phyloP scores from a whole-genome alignment of 2,113 vertebrate genomes.

The Etheostoma cragini region DNA sequence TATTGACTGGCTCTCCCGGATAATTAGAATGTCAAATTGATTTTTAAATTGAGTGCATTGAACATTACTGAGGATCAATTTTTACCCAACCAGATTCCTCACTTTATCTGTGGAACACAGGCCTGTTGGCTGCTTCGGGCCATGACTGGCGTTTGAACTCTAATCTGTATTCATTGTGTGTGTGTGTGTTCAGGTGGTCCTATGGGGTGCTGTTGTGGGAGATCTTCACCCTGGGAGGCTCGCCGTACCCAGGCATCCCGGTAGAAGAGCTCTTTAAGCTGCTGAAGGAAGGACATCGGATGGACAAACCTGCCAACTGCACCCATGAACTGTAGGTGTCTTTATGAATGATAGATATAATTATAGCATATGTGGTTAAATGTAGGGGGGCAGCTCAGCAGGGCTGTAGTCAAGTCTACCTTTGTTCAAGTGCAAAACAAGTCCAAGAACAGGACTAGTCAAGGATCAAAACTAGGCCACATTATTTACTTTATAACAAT shows the following conservation, averaged over 20 bases:
- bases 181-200: slow-evolving; percentile 85
- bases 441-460: no score
- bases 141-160: slow-evolving; percentile 13
- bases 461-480: no score
- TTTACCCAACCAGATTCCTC: background rate
- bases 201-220: slow-evolving; percentile 98
- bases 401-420: no score
- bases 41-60: slow-evolving; percentile 29
- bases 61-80: slow-evolving; percentile 47
- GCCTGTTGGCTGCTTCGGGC: slow-evolving; percentile 4
- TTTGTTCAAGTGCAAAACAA: no score
- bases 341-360: background rate
- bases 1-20: slow-evolving; percentile 47
- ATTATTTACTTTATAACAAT: no score
- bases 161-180: slow-evolving; percentile 18
- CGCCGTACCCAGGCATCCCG: slow-evolving; percentile 95
- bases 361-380: no score
- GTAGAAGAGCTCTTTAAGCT: slow-evolving; percentile 99
- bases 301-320: slow-evolving; percentile 99
- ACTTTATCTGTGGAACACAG: slow-evolving; percentile 1
- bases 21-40: slow-evolving; percentile 32
- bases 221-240: slow-evolving; percentile 98
- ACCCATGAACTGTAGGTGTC: slow-evolving; percentile 95
- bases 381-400: background rate
- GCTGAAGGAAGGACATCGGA: slow-evolving; percentile 97